Evolutionary conservation across 2,113 vertebrate genomes (phyloP).

Genomic region (Entelurus aequoreus): DNA sequence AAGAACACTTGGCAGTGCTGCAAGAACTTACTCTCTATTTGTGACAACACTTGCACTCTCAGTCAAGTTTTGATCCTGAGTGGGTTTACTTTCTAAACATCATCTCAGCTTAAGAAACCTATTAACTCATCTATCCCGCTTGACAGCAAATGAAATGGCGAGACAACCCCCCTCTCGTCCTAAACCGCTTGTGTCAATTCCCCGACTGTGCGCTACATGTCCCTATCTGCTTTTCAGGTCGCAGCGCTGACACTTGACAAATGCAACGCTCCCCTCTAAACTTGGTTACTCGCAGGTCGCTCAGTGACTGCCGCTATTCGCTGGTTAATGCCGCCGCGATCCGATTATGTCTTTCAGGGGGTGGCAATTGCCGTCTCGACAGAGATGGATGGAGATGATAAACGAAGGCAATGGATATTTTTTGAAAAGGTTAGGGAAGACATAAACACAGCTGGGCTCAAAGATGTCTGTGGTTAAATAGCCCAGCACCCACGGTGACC

Average conservation of each 20-base stretch:
- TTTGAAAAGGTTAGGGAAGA: conserved; percentile 64
- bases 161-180: conserved; percentile 10
- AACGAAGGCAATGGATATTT: conserved; percentile 46
- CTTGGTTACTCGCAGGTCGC: conserved; percentile 61
- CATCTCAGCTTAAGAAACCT: conserved; percentile 42
- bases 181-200: conserved; percentile 34
- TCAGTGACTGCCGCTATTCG: conserved; percentile 55
- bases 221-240: conserved; percentile 42
- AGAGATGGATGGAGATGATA: conserved; percentile 69
- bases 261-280: conserved; percentile 55
- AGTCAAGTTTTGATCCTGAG: conserved; percentile 12
- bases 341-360: conserved; percentile 64
- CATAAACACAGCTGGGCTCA: conserved; percentile 51
- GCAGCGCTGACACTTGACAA: conserved; percentile 68
- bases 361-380: conserved; percentile 39
- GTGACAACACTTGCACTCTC: conserved; percentile 8
- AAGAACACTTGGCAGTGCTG: conserved; percentile 12
- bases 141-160: conserved; percentile 52
- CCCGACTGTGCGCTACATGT: conserved; percentile 27
- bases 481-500: conserved; percentile 45
- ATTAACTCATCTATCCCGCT: conserved; percentile 36
- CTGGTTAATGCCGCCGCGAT: conserved; percentile 68
- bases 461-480: conserved; percentile 49
- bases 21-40: conserved; percentile 2
- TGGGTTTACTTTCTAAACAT: conserved; percentile 20